These are phyloP conservation scores for Phrynocephalus vlangalii DNA, from an alignment of 2,797 vertebrate genomes.

Conservation along the genomic window DNA sequence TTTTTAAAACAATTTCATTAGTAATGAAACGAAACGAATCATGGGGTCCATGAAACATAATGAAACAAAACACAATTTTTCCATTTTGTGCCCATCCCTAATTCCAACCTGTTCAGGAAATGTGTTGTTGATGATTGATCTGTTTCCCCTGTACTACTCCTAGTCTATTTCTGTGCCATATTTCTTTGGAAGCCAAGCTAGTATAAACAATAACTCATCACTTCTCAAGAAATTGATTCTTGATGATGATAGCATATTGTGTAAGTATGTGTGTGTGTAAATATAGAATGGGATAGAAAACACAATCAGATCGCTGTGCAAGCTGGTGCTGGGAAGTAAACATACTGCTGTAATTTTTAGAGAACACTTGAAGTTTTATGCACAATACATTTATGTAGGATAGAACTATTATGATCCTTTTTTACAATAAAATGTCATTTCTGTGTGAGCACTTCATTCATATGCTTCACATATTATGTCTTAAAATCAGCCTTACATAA, in stretches of 20 bases:
- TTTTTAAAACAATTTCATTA: too few relatives aligned
- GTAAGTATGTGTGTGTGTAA: conserved; percentile 26
- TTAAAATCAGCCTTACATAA: neutral
- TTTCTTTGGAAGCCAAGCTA: neutral
- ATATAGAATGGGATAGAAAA: conserved; percentile 1
- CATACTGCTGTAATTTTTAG: conserved; percentile 16
- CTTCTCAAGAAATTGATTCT: conserved; percentile 10
- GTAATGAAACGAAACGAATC: too few relatives aligned
- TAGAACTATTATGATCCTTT: conserved; percentile 27
- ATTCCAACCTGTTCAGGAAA: conserved; percentile 14
- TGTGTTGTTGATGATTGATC: neutral
- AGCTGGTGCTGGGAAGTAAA: conserved; percentile 6
- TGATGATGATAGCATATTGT: conserved; percentile 16
- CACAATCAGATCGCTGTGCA: neutral
- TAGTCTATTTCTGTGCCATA: neutral
- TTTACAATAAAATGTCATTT: conserved; percentile 20
- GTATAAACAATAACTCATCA: conserved; percentile 1
- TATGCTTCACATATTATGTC: neutral
- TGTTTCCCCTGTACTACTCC: conserved; percentile 11
- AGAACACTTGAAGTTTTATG: neutral
- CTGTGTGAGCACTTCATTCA: neutral
- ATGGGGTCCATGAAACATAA: too few relatives aligned
- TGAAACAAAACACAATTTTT: too few relatives aligned
- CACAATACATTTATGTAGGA: conserved; percentile 5
- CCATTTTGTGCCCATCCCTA: too few relatives aligned